Percentiles rank a stretch among this genome's conserved stretches.
phyloP scores from a whole-genome alignment of 2,888 invertebrate genomes.

The Hylaea fasciaria region DNA sequence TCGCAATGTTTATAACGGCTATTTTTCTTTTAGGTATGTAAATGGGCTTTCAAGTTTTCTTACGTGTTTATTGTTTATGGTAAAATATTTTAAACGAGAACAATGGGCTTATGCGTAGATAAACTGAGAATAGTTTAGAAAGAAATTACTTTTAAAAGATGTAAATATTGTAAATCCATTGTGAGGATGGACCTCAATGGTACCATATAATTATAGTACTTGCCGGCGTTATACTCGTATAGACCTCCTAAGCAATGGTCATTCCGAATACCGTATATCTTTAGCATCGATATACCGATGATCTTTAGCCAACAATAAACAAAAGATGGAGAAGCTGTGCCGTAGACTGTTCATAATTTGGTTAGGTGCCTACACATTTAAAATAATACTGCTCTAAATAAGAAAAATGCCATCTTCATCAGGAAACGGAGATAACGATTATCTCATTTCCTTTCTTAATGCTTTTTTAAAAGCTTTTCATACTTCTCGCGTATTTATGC shows the following conservation, averaged over 20 bases:
- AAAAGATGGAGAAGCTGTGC: background rate
- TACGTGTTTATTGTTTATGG: conserved; percentile 19
- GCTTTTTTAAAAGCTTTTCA: conserved; percentile 64
- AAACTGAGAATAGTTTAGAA: too few species aligned
- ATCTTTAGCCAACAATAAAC: background rate
- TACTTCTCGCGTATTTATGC: conserved; percentile 64
- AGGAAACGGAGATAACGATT: conserved; percentile 55
- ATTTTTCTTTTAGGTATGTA: conserved; percentile 41
- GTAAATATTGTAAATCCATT: too few species aligned
- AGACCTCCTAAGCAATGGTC: too few species aligned
- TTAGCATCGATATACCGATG: too few species aligned
- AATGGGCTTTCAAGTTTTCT: conserved; percentile 37
- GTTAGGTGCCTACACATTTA: conserved; percentile 21
- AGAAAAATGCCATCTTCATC: conserved; percentile 50
- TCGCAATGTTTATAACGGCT: conserved; percentile 41
- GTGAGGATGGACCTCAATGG: too few species aligned
- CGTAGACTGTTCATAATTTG: conserved; percentile 7
- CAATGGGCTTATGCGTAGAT: too few species aligned
- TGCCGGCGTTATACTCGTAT: too few species aligned
- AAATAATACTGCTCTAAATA: conserved; percentile 46
- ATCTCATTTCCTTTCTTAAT: conserved; percentile 56
- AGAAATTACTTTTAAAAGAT: too few species aligned
- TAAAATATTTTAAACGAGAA: background rate
- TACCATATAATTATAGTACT: too few species aligned
- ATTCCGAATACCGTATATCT: too few species aligned